Evolutionary conservation across 2,888 invertebrate genomes (phyloP).

Genomic region (Diadegma fenestrale): DNA sequence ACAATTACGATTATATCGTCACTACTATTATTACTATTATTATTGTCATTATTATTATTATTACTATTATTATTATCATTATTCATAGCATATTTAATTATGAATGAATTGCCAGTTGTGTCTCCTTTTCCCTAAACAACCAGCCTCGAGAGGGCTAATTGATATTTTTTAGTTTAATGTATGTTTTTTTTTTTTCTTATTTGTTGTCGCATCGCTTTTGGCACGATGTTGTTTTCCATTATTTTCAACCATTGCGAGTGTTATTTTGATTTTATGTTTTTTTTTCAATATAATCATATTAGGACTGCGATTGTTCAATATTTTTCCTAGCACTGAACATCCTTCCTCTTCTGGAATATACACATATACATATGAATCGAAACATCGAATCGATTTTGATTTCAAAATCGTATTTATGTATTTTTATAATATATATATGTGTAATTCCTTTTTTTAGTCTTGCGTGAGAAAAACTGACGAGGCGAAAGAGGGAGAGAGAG

Average conservation of each 20-base stretch:
- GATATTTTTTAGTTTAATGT: conserved; percentile 23
- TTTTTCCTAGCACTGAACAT: conserved; percentile 33
- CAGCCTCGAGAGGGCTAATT: conserved; percentile 46
- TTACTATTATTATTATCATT: conserved; percentile 41
- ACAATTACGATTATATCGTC: conserved; percentile 63
- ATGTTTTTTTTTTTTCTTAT: conserved; percentile 1
- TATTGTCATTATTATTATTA: conserved; percentile 49
- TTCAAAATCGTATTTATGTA: conserved; percentile 1
- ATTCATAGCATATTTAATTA: neutral
- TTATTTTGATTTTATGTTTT: conserved; percentile 23
- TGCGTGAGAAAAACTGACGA: neutral
- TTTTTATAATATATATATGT: conserved; percentile 17
- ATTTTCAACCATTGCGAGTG: conserved; percentile 1
- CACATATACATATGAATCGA: conserved; percentile 21
- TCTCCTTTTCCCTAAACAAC: conserved; percentile 37
- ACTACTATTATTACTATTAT: conserved; percentile 58
- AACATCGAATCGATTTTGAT: conserved; percentile 1
- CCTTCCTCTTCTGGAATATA: conserved; percentile 5
- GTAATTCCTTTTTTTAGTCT: conserved; percentile 21
- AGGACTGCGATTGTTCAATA: conserved; percentile 25
- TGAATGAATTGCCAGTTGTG: conserved; percentile 64
- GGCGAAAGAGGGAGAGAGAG: conserved; percentile 3
- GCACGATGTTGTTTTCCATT: neutral
- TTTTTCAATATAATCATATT: conserved; percentile 20
- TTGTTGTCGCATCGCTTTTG: neutral